These are phyloP conservation scores for Ligdia adustata DNA, from an alignment of 2,888 invertebrate species.

Conservation along the genomic window DNA sequence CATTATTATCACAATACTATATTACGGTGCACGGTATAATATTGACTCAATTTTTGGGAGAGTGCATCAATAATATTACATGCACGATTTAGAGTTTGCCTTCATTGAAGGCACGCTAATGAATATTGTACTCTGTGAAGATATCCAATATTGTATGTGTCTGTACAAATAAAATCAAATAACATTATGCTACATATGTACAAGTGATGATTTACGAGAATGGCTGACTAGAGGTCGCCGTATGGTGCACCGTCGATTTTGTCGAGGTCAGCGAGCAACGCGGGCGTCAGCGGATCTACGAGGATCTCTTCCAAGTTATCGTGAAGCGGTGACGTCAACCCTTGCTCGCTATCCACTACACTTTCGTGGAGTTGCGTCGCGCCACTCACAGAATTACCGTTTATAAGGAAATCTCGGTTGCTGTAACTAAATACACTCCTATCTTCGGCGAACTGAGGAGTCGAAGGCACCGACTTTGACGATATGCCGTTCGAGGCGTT, in stretches of 20 bases:
- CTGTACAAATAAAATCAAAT: slow-evolving; percentile 67
- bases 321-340: slow-evolving; percentile 65
- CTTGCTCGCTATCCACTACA: slow-evolving; percentile 60
- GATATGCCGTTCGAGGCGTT: slow-evolving; percentile 76
- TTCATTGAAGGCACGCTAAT: slow-evolving; percentile 79
- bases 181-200: slow-evolving; percentile 58
- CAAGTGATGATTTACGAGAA: slow-evolving; percentile 46
- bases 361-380: slow-evolving; percentile 53
- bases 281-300: slow-evolving; percentile 66
- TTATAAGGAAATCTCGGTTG: slow-evolving; percentile 84
- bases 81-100: slow-evolving; percentile 60
- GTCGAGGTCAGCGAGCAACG: slow-evolving; percentile 74
- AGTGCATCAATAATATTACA: slow-evolving; percentile 59
- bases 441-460: slow-evolving; percentile 84
- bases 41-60: slow-evolving; percentile 77
- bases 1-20: slow-evolving; percentile 66
- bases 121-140: slow-evolving; percentile 71
- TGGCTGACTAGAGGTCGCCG: slow-evolving; percentile 75
- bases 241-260: slow-evolving; percentile 74
- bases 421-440: slow-evolving; percentile 84
- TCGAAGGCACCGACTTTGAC: slow-evolving; percentile 90
- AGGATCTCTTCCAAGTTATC: slow-evolving; percentile 75
- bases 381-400: slow-evolving; percentile 82
- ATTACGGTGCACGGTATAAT: slow-evolving; percentile 39
- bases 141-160: slow-evolving; percentile 66